Base-by-base conservation (phyloP, 2,888 invertebrate species). In the Cheilosia variabilis region DNA sequence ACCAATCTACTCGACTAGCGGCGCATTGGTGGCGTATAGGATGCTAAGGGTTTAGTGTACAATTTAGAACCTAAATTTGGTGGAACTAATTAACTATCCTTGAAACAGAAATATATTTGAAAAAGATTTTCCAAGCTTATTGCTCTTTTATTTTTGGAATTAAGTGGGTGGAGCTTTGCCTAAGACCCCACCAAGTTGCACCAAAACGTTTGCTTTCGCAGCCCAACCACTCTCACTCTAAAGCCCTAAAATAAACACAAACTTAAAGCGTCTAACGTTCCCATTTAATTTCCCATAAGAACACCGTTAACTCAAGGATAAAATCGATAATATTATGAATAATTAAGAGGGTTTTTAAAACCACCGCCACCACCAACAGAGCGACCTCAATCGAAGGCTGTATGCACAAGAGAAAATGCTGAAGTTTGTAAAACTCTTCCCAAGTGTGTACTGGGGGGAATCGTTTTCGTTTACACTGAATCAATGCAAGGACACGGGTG, bases 21-120 rank as follows among this genome's bases (percentile, higher is more conserved):
- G 84, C 37, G 69, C 69, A 6, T 27, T 84, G 47, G 47, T 84
- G n/a, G 84, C 75, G 6, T 84, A 66, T 31, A 80, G 47, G 34
- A 34, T 71, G 9, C 17, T 80, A 1, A 69, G 71, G 22, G 55
- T 43, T 19, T 84, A 75, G 65, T 2, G 41, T 9, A 7, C 27
- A 24, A 27, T 47, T 37, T 37, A 15, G 13, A 7, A 5, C 15
- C 15, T 7, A 5, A 24, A 37, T 37, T 27, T 27, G 4, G n/a
- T 52, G 24, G 31, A 17, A 31, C 31, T 68, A 24, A 77, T 53
- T 77, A 53, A 60, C 53, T 77, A 37, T 9, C 7, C 45, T 43
- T 19, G 4, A 7, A 52, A 24, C 24, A 19, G 13, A 68, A 68
- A 53, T 66, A 66, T 41, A 65, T 13, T 17, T 24, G 1, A 47